Conservation (phyloP, 1,140 invertebrate genomes). For the Melipona quadrifasciata region DNA sequence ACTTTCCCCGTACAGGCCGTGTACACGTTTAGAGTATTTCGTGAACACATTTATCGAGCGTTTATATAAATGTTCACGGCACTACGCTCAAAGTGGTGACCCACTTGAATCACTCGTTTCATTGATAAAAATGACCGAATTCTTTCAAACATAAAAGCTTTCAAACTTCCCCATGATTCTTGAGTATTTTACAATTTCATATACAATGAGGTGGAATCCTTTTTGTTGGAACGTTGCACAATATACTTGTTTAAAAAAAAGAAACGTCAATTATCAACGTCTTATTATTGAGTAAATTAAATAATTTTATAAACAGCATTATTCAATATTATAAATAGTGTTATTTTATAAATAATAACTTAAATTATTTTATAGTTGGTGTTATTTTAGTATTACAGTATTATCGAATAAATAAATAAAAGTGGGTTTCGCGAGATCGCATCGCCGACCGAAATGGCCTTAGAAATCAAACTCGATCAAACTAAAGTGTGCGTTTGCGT, state of each 20-base stretch:
- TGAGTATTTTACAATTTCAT: neutral
- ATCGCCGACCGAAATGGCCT: neutral
- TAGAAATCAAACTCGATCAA: slow-evolving; percentile 7
- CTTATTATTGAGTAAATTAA: too few species aligned
- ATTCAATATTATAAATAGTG: too few species aligned
- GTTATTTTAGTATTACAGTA: too few species aligned
- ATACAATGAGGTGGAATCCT: neutral
- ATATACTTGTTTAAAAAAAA: too few species aligned
- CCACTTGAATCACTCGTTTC: neutral
- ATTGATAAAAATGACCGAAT: neutral
- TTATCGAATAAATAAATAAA: neutral
- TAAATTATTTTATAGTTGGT: too few species aligned
- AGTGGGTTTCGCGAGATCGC: neutral
- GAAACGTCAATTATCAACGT: too few species aligned
- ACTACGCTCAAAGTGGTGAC: neutral
- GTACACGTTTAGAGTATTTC: neutral
- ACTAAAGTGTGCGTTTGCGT: neutral
- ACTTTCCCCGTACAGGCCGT: neutral
- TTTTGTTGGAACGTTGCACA: neutral
- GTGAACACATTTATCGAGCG: slow-evolving; percentile 11
- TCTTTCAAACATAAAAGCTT: neutral
- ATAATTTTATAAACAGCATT: too few species aligned
- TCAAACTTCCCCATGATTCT: neutral
- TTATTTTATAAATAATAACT: too few species aligned
- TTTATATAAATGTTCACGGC: slow-evolving; percentile 1